Conservation (phyloP, 1,140 invertebrate species). For the Drosophila kurseongensis region DNA sequence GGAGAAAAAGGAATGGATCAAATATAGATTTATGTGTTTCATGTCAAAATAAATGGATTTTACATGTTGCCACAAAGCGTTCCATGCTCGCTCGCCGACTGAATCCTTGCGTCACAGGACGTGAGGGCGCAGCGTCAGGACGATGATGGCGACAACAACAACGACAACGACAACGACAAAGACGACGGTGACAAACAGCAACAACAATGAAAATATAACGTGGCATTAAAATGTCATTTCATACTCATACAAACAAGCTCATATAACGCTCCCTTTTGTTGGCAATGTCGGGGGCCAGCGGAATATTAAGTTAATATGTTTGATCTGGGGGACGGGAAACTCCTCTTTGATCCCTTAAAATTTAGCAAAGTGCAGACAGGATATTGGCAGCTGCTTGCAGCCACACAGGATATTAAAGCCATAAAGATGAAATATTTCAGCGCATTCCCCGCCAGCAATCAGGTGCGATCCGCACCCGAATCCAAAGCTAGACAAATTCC, state of each 20-base stretch:
- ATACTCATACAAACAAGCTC: constrained; percentile 63
- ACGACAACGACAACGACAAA: neutral
- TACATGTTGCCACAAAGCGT: constrained; percentile 72
- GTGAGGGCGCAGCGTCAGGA: constrained; percentile 10
- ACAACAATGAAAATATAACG: constrained; percentile 77
- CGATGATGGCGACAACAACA: constrained; percentile 4
- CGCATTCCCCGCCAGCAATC: constrained; percentile 17
- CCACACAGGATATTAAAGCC: constrained; percentile 61
- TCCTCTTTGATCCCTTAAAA: constrained; percentile 45
- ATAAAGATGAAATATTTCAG: constrained; percentile 57
- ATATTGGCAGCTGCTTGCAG: constrained; percentile 54
- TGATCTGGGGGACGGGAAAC: constrained; percentile 10
- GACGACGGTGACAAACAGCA: constrained; percentile 49
- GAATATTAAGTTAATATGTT: constrained; percentile 66
- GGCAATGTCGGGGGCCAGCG: neutral
- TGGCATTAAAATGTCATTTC: constrained; percentile 77
- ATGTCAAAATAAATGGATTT: constrained; percentile 82
- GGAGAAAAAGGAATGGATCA: constrained; percentile 65
- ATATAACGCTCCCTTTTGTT: constrained; percentile 37
- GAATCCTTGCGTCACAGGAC: constrained; percentile 11
- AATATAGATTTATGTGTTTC: constrained; percentile 79
- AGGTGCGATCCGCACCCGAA: constrained; percentile 22
- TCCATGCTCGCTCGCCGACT: constrained; percentile 32
- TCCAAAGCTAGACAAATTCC: constrained; percentile 51
- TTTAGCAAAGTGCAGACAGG: constrained; percentile 60